Evolutionary conservation across 2,113 vertebrate species (phyloP).

Genomic region (Bubalus kerabau): DNA sequence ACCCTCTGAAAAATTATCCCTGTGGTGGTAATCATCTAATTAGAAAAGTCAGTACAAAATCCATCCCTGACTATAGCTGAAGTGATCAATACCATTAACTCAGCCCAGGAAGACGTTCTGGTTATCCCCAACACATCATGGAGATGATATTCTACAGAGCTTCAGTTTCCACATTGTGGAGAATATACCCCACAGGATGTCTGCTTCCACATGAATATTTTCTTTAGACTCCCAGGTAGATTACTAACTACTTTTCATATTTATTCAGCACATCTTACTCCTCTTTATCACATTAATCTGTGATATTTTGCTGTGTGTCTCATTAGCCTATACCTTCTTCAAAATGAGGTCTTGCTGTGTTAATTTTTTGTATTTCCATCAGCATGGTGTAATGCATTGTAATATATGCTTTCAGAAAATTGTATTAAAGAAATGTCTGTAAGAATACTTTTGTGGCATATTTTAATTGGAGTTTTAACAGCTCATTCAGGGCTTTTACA

Average conservation of each 20-base stretch:
- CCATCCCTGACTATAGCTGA: not conserved
- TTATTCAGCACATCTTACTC: not conserved
- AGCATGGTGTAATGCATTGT: not conserved
- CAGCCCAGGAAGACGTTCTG: not conserved
- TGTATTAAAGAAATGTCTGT: not conserved
- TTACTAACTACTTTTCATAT: not conserved
- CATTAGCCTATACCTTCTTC: not conserved
- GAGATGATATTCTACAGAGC: not conserved
- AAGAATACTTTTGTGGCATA: not conserved
- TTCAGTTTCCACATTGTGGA: not conserved
- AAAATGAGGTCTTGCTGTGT: not conserved
- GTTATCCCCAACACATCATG: not conserved
- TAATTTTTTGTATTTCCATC: not conserved
- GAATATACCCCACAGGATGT: not conserved
- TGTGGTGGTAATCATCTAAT: not conserved
- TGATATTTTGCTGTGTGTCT: not conserved
- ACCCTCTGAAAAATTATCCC: not conserved
- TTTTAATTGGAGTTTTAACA: not conserved
- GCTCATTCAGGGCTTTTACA: not conserved
- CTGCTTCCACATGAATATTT: not conserved
- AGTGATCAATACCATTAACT: not conserved
- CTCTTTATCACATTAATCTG: not conserved
- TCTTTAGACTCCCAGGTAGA: not conserved
- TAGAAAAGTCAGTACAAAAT: not conserved
- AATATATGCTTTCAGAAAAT: not conserved